Base-by-base conservation (phyloP, 2,113 vertebrate genomes). In the Motacilla alba region DNA sequence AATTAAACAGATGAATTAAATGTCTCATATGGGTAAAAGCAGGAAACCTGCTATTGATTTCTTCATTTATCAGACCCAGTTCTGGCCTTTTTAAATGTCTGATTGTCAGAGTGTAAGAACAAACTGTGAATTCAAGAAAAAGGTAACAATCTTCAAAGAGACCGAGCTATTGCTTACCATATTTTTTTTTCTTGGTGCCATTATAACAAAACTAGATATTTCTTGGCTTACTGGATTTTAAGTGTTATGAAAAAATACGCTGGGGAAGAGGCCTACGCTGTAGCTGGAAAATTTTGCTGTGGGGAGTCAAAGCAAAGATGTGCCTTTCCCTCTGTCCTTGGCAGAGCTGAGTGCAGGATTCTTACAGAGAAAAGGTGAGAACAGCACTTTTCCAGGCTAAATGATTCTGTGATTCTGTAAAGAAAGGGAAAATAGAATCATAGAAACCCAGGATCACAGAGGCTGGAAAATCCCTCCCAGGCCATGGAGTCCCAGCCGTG, bases 1-100 rank as follows among this genome's bases (percentile, higher is more conserved):
- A 89, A 92, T 92, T 75, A 66, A 93, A 66, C 50, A 86, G 49
- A 44, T n/a, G 26, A 89, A 96, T 93, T 90, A 12, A 50, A 10
- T 47, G 6, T 77, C 15, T 89, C 33, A 78, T 52, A 28, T 1
- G 7, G 22, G 5, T 39, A 82, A 94, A 94, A 69, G 15, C 41
- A 30, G n/a, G 23, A 95, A 95, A 93, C 8, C 7, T 21, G 2
- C 0, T 69, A 52, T 50, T 49, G 46, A 83, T 50, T 82, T 64
- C 73, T 56, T 80, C 12, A 41, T 92, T 89, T 73, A 78, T 63
- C 21, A 74, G 13, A 49, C 19, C 20, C 26, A 62, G 12, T 67
- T 64, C 35, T 70, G 62, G 41, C 30, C 11, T 74, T 84, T 84
- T 49, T 5, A 90, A 94, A 52, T 73, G 12, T 63, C 64, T 84